Base-by-base conservation (phyloP, 2,113 vertebrate genomes). In the Leptobrachium ailaonicum region DNA sequence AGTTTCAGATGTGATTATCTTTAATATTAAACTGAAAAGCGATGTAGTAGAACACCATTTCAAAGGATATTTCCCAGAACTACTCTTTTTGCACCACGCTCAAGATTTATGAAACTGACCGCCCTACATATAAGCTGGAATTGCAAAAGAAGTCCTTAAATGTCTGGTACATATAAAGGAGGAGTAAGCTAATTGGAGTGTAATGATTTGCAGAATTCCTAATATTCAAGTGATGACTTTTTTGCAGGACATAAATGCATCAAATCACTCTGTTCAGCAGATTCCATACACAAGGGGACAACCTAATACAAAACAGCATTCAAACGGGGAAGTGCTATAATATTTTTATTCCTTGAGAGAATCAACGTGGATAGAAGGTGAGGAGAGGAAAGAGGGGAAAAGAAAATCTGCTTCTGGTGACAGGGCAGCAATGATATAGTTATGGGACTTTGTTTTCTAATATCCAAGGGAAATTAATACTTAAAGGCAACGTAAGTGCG, bases 391-490 rank as follows among this genome's bases (percentile, higher is more conserved):
- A 53, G 54, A 47, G 42, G 54, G 41, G 53, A 43, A 43, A 75
- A 66, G 20, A 42, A 62, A 81, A 50, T 47, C 54, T 62, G 45
- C 54, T 75, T 32, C 66, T 62, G 79, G 64, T 81, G 72, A 81
- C 66, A 72, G 66, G 56, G 47, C 44, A 43, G 53, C 13, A 74
- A 69, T 41, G 41, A 41, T 68, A 81, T 80, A 50, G 71, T 67
- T 80, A 44, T 66, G 63, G 66, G 66, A 45, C 42, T 80, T 47
- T 68, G 9, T 66, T 69, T 69, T 74, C 68, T 73, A 75, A 41
- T 42, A 81, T 75, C 72, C 79, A 74, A 14, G 66, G 71, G 72
- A 81, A 81, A 81, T 81, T 9, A 81, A 50, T 81, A 56, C 53
- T 32, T 60, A 73, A 50, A 50, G 47, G 67, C 50, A 40, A 54